Conservation (phyloP, 2,888 invertebrate genomes). For the Iselma pallidipennis region DNA sequence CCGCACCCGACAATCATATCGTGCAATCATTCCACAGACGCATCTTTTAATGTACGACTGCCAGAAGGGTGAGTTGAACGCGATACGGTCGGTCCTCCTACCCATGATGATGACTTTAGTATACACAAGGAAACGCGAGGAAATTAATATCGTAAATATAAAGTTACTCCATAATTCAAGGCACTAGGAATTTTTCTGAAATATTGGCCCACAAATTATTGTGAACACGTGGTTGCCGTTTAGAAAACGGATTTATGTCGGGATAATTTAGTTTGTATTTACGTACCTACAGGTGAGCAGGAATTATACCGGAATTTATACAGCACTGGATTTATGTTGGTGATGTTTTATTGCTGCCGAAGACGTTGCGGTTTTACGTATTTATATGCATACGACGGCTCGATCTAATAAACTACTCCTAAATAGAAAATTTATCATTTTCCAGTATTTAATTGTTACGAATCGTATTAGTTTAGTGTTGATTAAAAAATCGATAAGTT, state of each 20-base stretch:
- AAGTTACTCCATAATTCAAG: conserved; percentile 56
- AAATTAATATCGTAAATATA: conserved; percentile 58
- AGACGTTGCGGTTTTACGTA: no score
- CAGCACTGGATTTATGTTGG: neutral
- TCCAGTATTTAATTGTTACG: no score
- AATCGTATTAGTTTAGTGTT: neutral
- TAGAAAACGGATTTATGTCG: conserved; percentile 49
- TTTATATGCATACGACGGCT: no score
- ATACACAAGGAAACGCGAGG: conserved; percentile 47
- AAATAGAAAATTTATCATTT: no score
- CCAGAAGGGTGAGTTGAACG: neutral
- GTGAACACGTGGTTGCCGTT: conserved; percentile 51
- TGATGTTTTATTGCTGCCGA: neutral
- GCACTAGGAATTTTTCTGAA: conserved; percentile 54
- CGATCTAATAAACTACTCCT: no score
- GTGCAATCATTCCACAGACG: conserved; percentile 16
- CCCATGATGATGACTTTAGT: conserved; percentile 32
- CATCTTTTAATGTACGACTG: conserved; percentile 21
- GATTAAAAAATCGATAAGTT: neutral
- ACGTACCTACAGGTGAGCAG: conserved; percentile 48
- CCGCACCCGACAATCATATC: conserved; percentile 33
- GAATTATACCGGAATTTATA: conserved; percentile 32
- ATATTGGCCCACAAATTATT: conserved; percentile 56
- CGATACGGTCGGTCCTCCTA: neutral
- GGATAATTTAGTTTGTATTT: conserved; percentile 53